Conservation (phyloP, 2,888 invertebrate species). For the Mythimna loreyi region DNA sequence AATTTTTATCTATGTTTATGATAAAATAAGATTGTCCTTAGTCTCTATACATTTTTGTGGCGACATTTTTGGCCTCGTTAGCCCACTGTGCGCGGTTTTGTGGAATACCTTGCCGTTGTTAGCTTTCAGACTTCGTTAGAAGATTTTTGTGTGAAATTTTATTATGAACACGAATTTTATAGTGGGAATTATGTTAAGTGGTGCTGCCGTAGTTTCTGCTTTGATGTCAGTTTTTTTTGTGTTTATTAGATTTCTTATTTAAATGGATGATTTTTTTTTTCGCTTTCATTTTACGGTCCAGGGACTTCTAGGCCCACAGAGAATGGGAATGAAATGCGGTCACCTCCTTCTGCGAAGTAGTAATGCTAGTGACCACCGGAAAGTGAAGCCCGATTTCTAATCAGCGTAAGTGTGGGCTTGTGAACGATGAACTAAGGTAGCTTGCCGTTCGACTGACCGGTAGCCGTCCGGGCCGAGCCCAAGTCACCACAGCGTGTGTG, state of each 20-base stretch:
- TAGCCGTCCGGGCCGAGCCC: too few species aligned
- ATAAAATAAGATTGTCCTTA: constrained; percentile 68
- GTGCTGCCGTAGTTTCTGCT: neutral
- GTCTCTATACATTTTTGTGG: constrained; percentile 62
- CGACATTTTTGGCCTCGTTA: constrained; percentile 50
- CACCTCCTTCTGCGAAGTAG: too few species aligned
- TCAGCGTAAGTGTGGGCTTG: too few species aligned
- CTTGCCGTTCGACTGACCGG: too few species aligned
- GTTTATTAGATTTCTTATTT: constrained; percentile 6
- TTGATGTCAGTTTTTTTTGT: neutral
- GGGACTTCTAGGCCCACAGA: neutral
- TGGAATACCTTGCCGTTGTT: constrained; percentile 25
- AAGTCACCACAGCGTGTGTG: too few species aligned
- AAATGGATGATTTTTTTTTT: constrained; percentile 4
- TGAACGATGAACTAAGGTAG: too few species aligned
- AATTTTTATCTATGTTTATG: constrained; percentile 69
- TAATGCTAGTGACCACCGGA: too few species aligned
- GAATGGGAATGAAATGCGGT: too few species aligned
- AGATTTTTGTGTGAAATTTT: constrained; percentile 31
- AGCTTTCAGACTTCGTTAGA: constrained; percentile 34
- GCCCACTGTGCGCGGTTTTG: constrained; percentile 26
- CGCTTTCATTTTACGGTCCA: too few species aligned
- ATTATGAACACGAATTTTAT: constrained; percentile 20
- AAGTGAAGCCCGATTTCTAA: too few species aligned
- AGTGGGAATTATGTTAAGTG: constrained; percentile 21